Conservation (phyloP, 2,113 vertebrate species). For the Pterocles gutturalis region DNA sequence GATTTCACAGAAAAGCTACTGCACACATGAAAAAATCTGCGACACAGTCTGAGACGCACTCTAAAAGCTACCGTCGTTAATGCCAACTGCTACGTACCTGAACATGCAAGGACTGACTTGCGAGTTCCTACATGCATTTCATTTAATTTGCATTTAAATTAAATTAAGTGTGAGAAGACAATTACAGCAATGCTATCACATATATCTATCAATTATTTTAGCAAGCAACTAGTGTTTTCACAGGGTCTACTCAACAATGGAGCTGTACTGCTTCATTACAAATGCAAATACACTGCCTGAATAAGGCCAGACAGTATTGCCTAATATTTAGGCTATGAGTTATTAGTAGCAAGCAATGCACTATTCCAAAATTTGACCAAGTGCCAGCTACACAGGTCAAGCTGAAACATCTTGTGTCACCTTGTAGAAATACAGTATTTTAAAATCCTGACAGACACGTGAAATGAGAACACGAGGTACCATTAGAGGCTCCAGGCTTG, state of each 20-base stretch:
- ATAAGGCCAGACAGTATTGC: neutral
- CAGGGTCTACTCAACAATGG: neutral
- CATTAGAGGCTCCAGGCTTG: neutral
- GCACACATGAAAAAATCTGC: neutral
- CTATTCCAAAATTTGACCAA: neutral
- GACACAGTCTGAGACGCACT: neutral
- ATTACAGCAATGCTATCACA: neutral
- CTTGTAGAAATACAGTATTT: neutral
- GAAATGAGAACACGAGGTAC: neutral
- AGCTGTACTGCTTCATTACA: accelerated
- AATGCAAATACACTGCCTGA: neutral
- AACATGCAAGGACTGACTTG: neutral
- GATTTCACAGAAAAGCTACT: neutral
- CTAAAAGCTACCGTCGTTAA: neutral
- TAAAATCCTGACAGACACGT: neutral
- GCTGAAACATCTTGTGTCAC: neutral
- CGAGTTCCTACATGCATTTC: neutral
- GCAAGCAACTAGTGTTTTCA: neutral
- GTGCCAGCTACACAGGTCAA: neutral
- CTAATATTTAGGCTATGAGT: neutral
- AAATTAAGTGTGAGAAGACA: neutral
- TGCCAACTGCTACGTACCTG: neutral
- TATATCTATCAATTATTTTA: neutral
- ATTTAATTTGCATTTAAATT: neutral
- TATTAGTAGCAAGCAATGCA: neutral